phyloP scores from a whole-genome alignment of 2,113 vertebrate species.

The Hirundichthys speculiger region DNA sequence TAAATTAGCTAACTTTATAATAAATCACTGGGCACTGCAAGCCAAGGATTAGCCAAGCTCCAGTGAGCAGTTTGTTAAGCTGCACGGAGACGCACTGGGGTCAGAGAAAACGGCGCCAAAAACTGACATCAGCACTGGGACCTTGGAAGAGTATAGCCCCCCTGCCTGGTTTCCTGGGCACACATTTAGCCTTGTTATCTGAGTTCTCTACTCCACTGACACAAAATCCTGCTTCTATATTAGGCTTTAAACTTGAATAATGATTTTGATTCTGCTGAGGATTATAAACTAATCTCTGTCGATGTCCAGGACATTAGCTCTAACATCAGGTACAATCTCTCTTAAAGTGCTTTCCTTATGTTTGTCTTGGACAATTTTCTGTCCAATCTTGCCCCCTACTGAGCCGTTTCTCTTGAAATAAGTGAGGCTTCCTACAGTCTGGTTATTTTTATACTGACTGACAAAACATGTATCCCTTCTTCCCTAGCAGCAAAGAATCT shows the following conservation, averaged over 20 bases:
- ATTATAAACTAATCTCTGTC: constrained; percentile 43
- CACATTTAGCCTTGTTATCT: constrained; percentile 55
- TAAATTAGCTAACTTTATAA: constrained; percentile 77
- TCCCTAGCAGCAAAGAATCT: constrained; percentile 21
- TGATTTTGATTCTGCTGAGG: constrained; percentile 27
- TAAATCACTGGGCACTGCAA: constrained; percentile 70
- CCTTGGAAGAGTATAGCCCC: constrained; percentile 38
- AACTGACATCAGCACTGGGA: constrained; percentile 68
- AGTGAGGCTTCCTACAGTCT: constrained; percentile 49
- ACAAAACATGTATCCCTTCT: constrained; percentile 45
- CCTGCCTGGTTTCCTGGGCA: constrained; percentile 46
- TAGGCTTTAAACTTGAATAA: constrained; percentile 23
- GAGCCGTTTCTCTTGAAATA: constrained; percentile 63
- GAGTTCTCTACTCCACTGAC: constrained; percentile 43
- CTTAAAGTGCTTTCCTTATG: constrained; percentile 41
- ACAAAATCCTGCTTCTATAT: constrained; percentile 33
- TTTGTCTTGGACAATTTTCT: constrained; percentile 48
- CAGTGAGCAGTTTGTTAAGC: constrained; percentile 77
- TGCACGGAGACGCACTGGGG: constrained; percentile 61
- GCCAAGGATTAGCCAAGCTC: constrained; percentile 76
- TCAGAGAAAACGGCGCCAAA: constrained; percentile 54
- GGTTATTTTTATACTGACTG: constrained; percentile 58
- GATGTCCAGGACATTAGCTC: constrained; percentile 35
- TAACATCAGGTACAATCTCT: constrained; percentile 31
- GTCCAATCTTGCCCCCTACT: constrained; percentile 45